These are phyloP conservation scores for Leptinotarsa lineolata DNA, from an alignment of 1,140 invertebrate species.

Conservation along the genomic window DNA sequence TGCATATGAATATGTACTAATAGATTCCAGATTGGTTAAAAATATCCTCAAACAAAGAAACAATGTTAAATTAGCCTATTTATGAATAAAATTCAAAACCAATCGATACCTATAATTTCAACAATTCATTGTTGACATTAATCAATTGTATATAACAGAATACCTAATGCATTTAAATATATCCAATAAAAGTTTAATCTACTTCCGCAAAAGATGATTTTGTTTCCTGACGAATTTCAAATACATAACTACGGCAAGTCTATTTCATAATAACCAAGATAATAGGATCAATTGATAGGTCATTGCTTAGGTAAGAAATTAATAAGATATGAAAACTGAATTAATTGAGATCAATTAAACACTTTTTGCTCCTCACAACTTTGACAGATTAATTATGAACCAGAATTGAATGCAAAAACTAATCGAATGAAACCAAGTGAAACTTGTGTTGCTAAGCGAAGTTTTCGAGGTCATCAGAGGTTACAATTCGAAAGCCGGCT, in stretches of 20 bases:
- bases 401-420: neutral
- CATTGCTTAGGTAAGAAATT: neutral
- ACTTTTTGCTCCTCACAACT: neutral
- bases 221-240: neutral
- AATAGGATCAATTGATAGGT: neutral
- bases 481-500: conserved; percentile 9
- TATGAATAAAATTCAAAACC: too few species aligned
- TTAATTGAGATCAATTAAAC: neutral
- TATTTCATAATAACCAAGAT: neutral
- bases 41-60: conserved; percentile 60
- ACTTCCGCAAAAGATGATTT: neutral
- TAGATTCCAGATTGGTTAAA: conserved; percentile 64
- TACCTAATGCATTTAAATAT: too few species aligned
- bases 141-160: too few species aligned
- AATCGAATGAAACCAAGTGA: conserved; percentile 12
- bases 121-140: too few species aligned
- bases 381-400: neutral
- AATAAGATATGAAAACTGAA: conserved; percentile 2
- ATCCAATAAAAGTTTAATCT: neutral
- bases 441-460: conserved; percentile 19
- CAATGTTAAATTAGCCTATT: too few species aligned
- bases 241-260: neutral
- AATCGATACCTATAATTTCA: too few species aligned
- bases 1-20: neutral
- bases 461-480: conserved; percentile 50